Base-by-base conservation (phyloP, 2,888 invertebrate genomes). In the Linnaemya vulpina region DNA sequence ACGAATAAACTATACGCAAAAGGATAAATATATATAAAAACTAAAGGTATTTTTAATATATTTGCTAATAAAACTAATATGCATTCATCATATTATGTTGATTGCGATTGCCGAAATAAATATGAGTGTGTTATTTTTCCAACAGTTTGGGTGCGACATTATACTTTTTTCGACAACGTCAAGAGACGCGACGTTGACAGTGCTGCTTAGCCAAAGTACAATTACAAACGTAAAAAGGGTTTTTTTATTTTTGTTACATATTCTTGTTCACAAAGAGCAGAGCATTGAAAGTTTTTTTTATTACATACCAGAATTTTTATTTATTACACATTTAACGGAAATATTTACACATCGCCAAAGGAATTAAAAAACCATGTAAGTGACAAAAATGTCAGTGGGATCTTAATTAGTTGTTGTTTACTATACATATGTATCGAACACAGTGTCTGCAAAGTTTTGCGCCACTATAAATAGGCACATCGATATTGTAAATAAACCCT, bases 71-170 rank as follows among this genome's bases (percentile, higher is more conserved):
- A 62, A 51, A 70, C 49, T 1, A 65, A 77, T 22, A 68, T 30
- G 17, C 43, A 46, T 13, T 10, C 9, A 63, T 46, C 11, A 53
- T 76, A 25, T 10, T 51, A 0, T 17, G 30, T 35, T 65, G 30
- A 1, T 35, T 55, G 11, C 17, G 53, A 55, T 77, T 81, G 20
- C 73, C 40, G 63, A 74, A 74, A 22, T 70, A 13, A 76, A 53
- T 55, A 75, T 84, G 68, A 81, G 81, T 84, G 71, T 63, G 35
- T 83, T 8, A 76, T 35, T 74, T 77, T 79, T 38, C 74, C 67
- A 74, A 65, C 49, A 70, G 58, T 82, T 84, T 78, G 85, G 85
- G 82, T 82, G 85, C 85, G 85, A 82, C 85, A 71, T 67, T 38
- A 55, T 71, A 55, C 17, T 10, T 71, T 71, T 49, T 51, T 65